phyloP scores from a whole-genome alignment of 2,888 invertebrate genomes.

The Cyclophora albipunctata region DNA sequence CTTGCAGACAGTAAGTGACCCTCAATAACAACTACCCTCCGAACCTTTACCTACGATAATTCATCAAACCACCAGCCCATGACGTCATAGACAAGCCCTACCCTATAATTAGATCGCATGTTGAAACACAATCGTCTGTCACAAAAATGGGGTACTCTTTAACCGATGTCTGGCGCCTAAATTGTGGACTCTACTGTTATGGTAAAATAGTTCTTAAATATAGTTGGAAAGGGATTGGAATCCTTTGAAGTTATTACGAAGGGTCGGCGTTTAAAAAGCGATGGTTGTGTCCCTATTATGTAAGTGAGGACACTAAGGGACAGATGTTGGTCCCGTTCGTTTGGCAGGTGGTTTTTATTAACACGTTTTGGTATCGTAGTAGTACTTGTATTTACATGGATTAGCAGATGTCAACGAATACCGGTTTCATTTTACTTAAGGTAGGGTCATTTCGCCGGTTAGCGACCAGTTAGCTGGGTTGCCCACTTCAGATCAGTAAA shows the following conservation, averaged over 20 bases:
- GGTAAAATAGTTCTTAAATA: slow-evolving; percentile 19
- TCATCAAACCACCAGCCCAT: not conserved
- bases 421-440: too few relatives aligned
- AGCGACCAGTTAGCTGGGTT: too few relatives aligned
- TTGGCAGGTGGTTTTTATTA: slow-evolving; percentile 11
- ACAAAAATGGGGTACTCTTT: slow-evolving; percentile 37
- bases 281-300: not conserved
- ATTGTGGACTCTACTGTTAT: slow-evolving; percentile 35
- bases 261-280: slow-evolving; percentile 1
- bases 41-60: not conserved
- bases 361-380: not conserved
- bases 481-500: too few relatives aligned
- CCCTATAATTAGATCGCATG: slow-evolving; percentile 22
- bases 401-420: too few relatives aligned
- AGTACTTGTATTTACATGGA: too few relatives aligned
- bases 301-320: slow-evolving; percentile 17
- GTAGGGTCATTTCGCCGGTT: too few relatives aligned
- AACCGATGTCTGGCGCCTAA: slow-evolving; percentile 62
- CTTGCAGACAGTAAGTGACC: too few relatives aligned
- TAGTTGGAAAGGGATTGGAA: too few relatives aligned
- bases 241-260: not conserved
- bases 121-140: slow-evolving; percentile 26
- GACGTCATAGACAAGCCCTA: slow-evolving; percentile 2
- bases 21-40: too few relatives aligned
- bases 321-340: slow-evolving; percentile 12